These are phyloP conservation scores for Sciurus carolinensis DNA, from an alignment of 2,797 vertebrate genomes.

Conservation along the genomic window DNA sequence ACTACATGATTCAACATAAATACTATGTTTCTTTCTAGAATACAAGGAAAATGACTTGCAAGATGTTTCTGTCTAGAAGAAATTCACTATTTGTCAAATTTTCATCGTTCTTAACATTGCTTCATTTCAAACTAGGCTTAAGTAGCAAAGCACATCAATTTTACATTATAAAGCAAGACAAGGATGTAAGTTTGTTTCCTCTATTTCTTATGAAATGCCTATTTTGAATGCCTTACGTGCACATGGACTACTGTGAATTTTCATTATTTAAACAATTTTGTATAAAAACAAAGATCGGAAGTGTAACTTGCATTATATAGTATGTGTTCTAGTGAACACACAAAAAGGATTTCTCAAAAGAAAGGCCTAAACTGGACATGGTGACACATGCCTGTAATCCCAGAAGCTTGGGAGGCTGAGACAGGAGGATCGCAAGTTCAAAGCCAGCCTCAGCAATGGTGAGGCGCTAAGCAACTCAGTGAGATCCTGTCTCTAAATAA, in stretches of 20 bases:
- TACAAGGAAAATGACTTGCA: background rate
- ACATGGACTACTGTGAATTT: background rate
- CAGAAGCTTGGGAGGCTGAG: too few relatives aligned
- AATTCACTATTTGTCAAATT: conserved; percentile 40
- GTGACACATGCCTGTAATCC: too few relatives aligned
- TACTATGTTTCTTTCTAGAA: background rate
- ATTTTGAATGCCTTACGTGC: background rate
- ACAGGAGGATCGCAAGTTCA: too few relatives aligned
- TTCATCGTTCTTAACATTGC: conserved; percentile 50
- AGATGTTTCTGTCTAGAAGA: conserved; percentile 44
- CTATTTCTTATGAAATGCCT: conserved; percentile 19
- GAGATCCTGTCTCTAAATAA: too few relatives aligned
- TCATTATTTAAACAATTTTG: background rate
- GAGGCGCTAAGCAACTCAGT: too few relatives aligned
- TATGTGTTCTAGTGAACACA: background rate
- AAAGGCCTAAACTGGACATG: background rate
- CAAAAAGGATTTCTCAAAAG: background rate
- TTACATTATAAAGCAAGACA: conserved; percentile 46
- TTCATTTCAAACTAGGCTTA: conserved; percentile 46
- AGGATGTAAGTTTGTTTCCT: background rate
- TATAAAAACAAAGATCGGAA: background rate
- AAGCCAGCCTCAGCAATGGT: too few relatives aligned
- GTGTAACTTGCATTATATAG: background rate
- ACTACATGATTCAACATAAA: conserved; percentile 1
- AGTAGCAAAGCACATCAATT: conserved; percentile 37